Conservation (phyloP, 2,888 invertebrate species). For the Heliconius charithonia region DNA sequence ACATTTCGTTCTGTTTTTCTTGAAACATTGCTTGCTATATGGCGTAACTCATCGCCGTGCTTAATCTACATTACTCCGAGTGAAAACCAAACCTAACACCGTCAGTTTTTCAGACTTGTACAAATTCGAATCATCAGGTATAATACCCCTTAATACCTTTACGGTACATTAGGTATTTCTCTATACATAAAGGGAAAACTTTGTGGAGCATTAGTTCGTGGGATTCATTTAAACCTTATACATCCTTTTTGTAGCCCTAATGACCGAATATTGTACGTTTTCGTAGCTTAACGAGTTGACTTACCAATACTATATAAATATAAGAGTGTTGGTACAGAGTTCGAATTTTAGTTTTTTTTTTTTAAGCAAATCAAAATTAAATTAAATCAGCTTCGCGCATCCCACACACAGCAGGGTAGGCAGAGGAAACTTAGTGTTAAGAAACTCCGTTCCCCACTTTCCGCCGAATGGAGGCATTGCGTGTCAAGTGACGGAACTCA, state of each 20-base stretch:
- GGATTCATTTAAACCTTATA: conserved; percentile 15
- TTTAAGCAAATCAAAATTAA: not conserved
- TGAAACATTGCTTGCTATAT: not conserved
- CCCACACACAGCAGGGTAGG: too few relatives aligned
- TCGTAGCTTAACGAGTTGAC: not conserved
- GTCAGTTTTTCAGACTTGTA: too few relatives aligned
- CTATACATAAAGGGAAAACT: conserved; percentile 12
- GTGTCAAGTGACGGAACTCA: too few relatives aligned
- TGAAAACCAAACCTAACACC: not conserved
- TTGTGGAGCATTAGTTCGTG: conserved; percentile 7
- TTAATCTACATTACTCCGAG: not conserved
- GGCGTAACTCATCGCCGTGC: not conserved
- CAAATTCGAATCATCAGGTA: not conserved
- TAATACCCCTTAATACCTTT: conserved; percentile 1
- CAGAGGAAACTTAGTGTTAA: too few relatives aligned
- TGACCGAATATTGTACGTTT: not conserved
- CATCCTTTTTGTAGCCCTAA: conserved; percentile 4
- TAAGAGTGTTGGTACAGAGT: not conserved
- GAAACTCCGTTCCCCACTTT: too few relatives aligned
- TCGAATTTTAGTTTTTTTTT: not conserved
- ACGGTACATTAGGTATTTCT: not conserved
- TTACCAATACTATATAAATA: not conserved
- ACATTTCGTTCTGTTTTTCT: not conserved
- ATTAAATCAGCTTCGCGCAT: too few relatives aligned
- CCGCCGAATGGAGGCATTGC: too few relatives aligned